Percentiles rank a stretch among this genome's conserved stretches.
Evolutionary conservation across 1,140 invertebrate species (phyloP).

Genomic region (Chrysoperla carnea): DNA sequence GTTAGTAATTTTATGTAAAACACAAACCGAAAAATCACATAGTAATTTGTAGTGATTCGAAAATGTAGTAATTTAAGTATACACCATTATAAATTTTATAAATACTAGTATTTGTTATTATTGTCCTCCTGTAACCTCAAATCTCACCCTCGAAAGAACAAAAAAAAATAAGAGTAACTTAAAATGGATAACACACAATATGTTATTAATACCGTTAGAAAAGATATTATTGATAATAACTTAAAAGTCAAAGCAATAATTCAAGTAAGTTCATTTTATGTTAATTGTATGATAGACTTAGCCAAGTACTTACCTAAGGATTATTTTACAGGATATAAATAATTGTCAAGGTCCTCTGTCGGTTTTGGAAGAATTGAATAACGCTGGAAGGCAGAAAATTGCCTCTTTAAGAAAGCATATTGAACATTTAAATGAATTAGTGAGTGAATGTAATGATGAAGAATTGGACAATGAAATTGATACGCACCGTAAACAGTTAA

Average conservation of each 20-base stretch:
- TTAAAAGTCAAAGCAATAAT: constrained; percentile 58
- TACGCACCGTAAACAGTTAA: constrained; percentile 45
- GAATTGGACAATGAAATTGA: constrained; percentile 42
- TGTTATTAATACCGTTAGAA: constrained; percentile 18
- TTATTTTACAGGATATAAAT: constrained; percentile 37
- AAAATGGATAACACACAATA: constrained; percentile 17
- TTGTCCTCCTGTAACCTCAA: neutral
- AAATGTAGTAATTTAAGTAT: too few relatives aligned
- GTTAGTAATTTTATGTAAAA: too few relatives aligned
- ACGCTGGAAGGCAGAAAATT: constrained; percentile 48
- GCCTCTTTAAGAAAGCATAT: constrained; percentile 43
- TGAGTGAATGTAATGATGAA: constrained; percentile 40
- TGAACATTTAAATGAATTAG: constrained; percentile 42
- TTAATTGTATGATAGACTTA: neutral
- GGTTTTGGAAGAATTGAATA: constrained; percentile 50
- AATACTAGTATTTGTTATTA: too few relatives aligned
- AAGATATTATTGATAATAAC: constrained; percentile 51
- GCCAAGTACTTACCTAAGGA: neutral
- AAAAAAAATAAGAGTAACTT: too few relatives aligned
- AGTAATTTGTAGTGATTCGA: too few relatives aligned
- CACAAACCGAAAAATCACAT: too few relatives aligned
- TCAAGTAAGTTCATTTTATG: constrained; percentile 33
- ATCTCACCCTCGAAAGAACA: neutral
- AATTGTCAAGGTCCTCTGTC: constrained; percentile 45
- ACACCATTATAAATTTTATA: too few relatives aligned